These are phyloP conservation scores for Digitonthophagus gazella DNA, from an alignment of 2,888 invertebrate genomes.

Conservation along the genomic window DNA sequence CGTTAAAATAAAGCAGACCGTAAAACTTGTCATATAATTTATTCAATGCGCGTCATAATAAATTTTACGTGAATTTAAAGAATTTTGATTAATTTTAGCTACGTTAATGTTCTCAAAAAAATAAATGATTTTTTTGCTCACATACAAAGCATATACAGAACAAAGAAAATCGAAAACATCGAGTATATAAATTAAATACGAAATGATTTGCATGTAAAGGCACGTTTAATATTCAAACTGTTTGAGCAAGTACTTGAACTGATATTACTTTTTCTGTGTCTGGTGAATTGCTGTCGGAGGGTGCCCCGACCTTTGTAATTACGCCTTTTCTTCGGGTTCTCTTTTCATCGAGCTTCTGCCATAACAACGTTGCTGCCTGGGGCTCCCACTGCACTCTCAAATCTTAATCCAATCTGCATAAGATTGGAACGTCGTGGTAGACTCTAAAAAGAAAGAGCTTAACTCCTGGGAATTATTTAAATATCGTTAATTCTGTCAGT, in stretches of 20 bases:
- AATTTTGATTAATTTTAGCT: too few species aligned
- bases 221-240: slow-evolving; percentile 13
- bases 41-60: slow-evolving; percentile 7
- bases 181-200: neutral
- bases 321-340: neutral
- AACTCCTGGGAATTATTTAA: neutral
- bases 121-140: too few species aligned
- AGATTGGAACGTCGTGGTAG: neutral
- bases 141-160: too few species aligned
- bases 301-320: neutral
- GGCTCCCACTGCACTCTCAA: neutral
- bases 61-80: neutral
- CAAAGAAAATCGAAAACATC: neutral
- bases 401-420: neutral
- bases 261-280: slow-evolving; percentile 3
- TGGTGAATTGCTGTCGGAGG: neutral
- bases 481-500: neutral
- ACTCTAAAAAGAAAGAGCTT: neutral
- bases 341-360: neutral
- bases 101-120: too few species aligned
- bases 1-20: slow-evolving; percentile 6
- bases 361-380: neutral
- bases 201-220: slow-evolving; percentile 5
- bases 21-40: slow-evolving; percentile 1
- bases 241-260: slow-evolving; percentile 9